Base-by-base conservation (phyloP, 2,797 vertebrate genomes). In the Muscicapa striata region DNA sequence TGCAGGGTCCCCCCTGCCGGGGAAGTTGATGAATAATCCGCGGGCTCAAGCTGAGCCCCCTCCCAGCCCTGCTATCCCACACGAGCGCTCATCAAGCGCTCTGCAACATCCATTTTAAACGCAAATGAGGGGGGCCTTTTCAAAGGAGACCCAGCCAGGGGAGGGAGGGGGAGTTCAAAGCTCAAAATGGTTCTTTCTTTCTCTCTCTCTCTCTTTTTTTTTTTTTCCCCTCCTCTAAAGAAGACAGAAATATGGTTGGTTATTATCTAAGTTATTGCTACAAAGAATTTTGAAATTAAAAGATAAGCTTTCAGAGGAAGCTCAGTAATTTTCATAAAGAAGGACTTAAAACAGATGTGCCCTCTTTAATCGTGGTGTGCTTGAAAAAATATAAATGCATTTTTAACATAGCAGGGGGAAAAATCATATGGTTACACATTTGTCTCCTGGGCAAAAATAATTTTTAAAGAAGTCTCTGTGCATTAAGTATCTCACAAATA, bases 21-120 rank as follows among this genome's bases (percentile, higher is more conserved):
- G 98, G 97, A 95, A 87, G 96, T 63, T 98, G 98, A 98, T 98
- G 98, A 98, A 98, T 97, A 96, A 97, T 97, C 98, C 96, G 95
- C 97, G 98, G 97, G 97, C 98, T 98, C 98, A 98, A 98, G 97
- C 98, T 98, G 96, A 84, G 98, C 38, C 97, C 67, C 97, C 98
- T 98, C 97, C 64, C 85, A 97, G 97, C 91, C 43, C 97, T 97
- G 97, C 94, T 97, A 96, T 98, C 97, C 98, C 97, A 96, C 38
- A 96, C 97, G 95, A 92, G 95, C 97, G 95, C 98, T 98, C 97
- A 98, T 98, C 98, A 98, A 87, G 81, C 97, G 94, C 97, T 95
- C 96, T 92, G 97, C 98, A 98, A 98, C 97, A 96, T 97, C 96
- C 96, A 93, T 92, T 97, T 97, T 97, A 96, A 97, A 96, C 97